Evolutionary conservation across 2,113 vertebrate genomes (phyloP).

Genomic region (Podarcis muralis): DNA sequence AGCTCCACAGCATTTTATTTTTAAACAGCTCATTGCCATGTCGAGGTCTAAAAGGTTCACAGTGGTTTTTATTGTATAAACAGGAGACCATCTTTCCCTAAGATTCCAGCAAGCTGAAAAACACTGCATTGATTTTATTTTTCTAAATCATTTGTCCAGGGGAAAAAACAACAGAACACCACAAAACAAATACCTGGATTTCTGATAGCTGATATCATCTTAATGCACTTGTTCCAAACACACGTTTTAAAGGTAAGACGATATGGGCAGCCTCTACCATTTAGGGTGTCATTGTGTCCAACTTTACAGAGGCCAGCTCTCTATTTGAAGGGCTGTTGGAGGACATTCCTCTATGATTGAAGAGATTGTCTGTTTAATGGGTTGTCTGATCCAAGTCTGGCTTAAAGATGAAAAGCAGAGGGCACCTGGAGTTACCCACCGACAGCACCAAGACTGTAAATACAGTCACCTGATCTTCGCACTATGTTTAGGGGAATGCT

Average conservation of each 20-base stretch:
- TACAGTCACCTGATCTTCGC: too few relatives aligned
- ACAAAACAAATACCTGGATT: constrained; percentile 37
- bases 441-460: too few relatives aligned
- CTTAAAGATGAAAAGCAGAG: too few relatives aligned
- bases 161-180: neutral
- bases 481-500: too few relatives aligned
- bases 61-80: constrained; percentile 58
- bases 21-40: constrained; percentile 35
- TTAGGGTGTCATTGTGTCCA: too few relatives aligned
- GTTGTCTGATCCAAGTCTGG: too few relatives aligned
- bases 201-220: constrained; percentile 30
- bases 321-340: too few relatives aligned
- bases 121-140: constrained; percentile 8
- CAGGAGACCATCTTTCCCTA: constrained; percentile 33
- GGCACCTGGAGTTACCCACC: too few relatives aligned
- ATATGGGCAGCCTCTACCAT: neutral
- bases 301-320: too few relatives aligned
- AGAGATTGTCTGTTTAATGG: too few relatives aligned
- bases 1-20: constrained; percentile 56
- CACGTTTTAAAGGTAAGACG: neutral
- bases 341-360: too few relatives aligned
- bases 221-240: neutral
- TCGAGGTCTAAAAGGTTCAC: constrained; percentile 43
- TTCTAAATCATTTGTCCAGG: constrained; percentile 19
- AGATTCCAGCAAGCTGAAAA: constrained; percentile 30